phyloP scores from a whole-genome alignment of 2,888 invertebrate genomes.

The Crocallis elinguaria region DNA sequence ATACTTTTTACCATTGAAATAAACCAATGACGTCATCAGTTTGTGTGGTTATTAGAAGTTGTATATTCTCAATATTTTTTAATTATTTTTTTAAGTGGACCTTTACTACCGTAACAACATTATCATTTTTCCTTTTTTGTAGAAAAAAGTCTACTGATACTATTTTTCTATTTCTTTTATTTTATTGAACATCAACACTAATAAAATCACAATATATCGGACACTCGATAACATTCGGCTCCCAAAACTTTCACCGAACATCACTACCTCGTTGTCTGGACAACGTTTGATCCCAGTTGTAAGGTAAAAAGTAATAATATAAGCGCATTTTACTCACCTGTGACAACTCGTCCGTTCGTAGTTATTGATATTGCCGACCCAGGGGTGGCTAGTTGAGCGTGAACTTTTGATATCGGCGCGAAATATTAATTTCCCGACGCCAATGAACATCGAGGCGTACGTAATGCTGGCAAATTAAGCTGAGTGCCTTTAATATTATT shows the following conservation, averaged over 20 bases:
- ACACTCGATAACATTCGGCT: not conserved
- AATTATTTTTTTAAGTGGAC: too few relatives aligned
- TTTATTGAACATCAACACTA: too few relatives aligned
- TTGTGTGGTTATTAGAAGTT: too few relatives aligned
- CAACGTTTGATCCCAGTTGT: slow-evolving; percentile 77
- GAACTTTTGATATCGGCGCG: slow-evolving; percentile 82
- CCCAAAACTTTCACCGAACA: slow-evolving; percentile 13
- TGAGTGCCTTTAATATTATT: slow-evolving; percentile 78
- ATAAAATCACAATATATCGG: too few relatives aligned
- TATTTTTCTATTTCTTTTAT: too few relatives aligned
- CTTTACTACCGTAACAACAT: too few relatives aligned
- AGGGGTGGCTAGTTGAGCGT: slow-evolving; percentile 82
- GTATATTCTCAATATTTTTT: too few relatives aligned
- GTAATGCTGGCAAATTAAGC: slow-evolving; percentile 81
- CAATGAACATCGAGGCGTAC: slow-evolving; percentile 77
- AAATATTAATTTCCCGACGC: slow-evolving; percentile 83
- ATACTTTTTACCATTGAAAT: too few relatives aligned
- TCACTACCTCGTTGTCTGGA: slow-evolving; percentile 56
- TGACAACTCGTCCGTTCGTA: slow-evolving; percentile 73
- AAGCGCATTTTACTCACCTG: slow-evolving; percentile 80
- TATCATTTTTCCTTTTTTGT: too few relatives aligned
- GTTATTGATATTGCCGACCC: slow-evolving; percentile 64
- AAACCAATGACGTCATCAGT: too few relatives aligned
- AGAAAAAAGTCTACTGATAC: too few relatives aligned
- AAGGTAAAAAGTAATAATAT: slow-evolving; percentile 77